These are phyloP conservation scores for Catocala fraxini DNA, from an alignment of 2,888 invertebrate genomes.

Conservation along the genomic window DNA sequence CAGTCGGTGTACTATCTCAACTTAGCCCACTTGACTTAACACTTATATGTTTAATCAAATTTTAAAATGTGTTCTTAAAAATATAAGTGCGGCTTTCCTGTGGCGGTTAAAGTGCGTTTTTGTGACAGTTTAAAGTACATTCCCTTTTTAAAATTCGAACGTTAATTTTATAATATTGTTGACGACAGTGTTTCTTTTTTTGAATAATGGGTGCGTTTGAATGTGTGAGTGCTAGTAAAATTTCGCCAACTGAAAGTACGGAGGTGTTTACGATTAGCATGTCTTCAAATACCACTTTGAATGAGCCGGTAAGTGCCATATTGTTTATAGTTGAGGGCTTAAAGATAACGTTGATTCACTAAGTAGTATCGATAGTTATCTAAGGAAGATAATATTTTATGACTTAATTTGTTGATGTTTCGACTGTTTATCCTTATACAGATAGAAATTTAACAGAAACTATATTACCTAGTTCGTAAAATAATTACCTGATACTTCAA, in stretches of 20 bases:
- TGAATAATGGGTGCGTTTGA: constrained; percentile 72
- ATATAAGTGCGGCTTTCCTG: neutral
- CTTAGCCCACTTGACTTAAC: constrained; percentile 42
- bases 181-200: constrained; percentile 27
- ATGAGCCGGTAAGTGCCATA: constrained; percentile 62
- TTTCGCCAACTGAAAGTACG: constrained; percentile 72
- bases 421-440: too few relatives aligned
- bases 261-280: constrained; percentile 74
- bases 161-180: constrained; percentile 6
- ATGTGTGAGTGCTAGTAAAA: constrained; percentile 68
- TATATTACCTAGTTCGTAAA: too few relatives aligned
- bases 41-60: constrained; percentile 9
- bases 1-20: constrained; percentile 46
- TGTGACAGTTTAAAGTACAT: neutral
- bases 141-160: constrained; percentile 6
- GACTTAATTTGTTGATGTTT: too few relatives aligned
- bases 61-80: constrained; percentile 8
- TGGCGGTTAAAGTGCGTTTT: neutral
- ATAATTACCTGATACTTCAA: too few relatives aligned
- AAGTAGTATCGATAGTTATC: too few relatives aligned
- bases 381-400: too few relatives aligned
- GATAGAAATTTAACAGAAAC: too few relatives aligned
- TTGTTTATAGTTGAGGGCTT: neutral
- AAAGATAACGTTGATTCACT: neutral
- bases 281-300: constrained; percentile 67